These are phyloP conservation scores for Enteromius paludinosus DNA, from an alignment of 2,797 vertebrate genomes.

Conservation along the genomic window DNA sequence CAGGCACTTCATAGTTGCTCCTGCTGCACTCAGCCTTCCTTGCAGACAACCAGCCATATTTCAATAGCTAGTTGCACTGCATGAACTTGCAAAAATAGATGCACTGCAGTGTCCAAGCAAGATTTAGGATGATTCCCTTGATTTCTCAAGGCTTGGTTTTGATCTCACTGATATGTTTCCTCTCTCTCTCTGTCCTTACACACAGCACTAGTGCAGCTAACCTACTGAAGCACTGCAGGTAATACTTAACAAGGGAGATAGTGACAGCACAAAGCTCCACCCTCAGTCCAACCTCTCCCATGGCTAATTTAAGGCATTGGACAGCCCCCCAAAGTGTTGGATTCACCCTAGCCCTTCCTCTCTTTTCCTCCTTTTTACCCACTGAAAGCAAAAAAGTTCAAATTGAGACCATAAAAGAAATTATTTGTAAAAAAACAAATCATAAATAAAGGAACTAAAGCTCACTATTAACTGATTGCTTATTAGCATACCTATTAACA, in stretches of 20 bases:
- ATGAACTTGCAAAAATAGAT: slow-evolving; percentile 65
- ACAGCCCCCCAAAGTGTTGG: slow-evolving; percentile 68
- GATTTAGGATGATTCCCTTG: slow-evolving; percentile 43
- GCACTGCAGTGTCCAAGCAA: slow-evolving; percentile 58
- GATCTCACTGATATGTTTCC: slow-evolving; percentile 57
- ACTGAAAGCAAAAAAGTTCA: slow-evolving; percentile 44
- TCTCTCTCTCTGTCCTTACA: slow-evolving; percentile 53
- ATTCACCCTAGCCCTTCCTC: slow-evolving; percentile 60
- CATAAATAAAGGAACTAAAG: not conserved
- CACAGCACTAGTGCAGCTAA: slow-evolving; percentile 74
- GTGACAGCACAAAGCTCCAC: slow-evolving; percentile 79
- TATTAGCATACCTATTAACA: not conserved
- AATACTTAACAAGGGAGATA: slow-evolving; percentile 81
- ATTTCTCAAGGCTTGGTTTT: slow-evolving; percentile 57
- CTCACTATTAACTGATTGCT: not conserved
- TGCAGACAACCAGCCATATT: slow-evolving; percentile 83
- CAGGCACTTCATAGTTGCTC: slow-evolving; percentile 67
- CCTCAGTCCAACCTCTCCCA: slow-evolving; percentile 78
- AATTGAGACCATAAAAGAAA: not conserved
- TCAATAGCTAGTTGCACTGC: slow-evolving; percentile 77
- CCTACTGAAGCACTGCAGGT: slow-evolving; percentile 80
- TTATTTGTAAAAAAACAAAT: not conserved
- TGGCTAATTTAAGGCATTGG: slow-evolving; percentile 84
- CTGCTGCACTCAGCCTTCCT: slow-evolving; percentile 66
- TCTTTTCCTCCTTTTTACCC: slow-evolving; percentile 42